These are phyloP conservation scores for Metridium senile DNA, from an alignment of 92 coral and sea anemone species.

Conservation along the genomic window DNA sequence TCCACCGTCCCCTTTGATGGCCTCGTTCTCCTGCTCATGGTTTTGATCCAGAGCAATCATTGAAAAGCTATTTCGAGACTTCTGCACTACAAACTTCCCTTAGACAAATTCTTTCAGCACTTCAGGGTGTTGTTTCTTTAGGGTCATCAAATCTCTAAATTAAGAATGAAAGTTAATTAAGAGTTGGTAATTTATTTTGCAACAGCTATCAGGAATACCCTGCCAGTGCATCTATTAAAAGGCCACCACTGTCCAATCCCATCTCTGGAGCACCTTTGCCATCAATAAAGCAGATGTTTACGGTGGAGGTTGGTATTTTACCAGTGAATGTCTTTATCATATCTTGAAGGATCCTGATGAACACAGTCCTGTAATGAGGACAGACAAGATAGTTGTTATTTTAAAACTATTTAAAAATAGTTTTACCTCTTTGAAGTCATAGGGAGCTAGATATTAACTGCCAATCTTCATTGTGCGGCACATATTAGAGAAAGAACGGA, in stretches of 20 bases:
- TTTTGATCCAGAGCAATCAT: slow-evolving; percentile 42
- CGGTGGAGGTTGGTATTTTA: slow-evolving; percentile 9
- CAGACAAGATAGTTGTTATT: too few species aligned
- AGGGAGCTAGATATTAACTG: too few species aligned
- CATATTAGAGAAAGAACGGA: too few species aligned
- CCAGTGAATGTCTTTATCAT: slow-evolving; percentile 7
- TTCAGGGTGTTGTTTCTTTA: slow-evolving; percentile 28
- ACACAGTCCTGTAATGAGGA: slow-evolving; percentile 2
- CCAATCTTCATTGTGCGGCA: too few species aligned
- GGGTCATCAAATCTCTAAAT: slow-evolving; percentile 36
- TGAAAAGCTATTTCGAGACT: slow-evolving; percentile 33
- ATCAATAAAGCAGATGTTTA: slow-evolving; percentile 10
- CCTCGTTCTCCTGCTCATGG: slow-evolving; percentile 42
- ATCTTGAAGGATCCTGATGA: slow-evolving; percentile 14
- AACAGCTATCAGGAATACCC: too few species aligned
- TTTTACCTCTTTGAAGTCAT: too few species aligned
- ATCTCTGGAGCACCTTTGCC: slow-evolving; percentile 2
- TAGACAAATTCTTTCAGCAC: slow-evolving; percentile 18
- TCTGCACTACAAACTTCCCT: slow-evolving; percentile 27
- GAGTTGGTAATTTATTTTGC: too few species aligned
- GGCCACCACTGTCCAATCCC: slow-evolving; percentile 12
- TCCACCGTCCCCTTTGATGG: slow-evolving; percentile 48
- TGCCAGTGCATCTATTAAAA: background rate
- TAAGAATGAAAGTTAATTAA: too few species aligned
- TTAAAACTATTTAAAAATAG: too few species aligned